Base-by-base conservation (phyloP, 2,888 invertebrate genomes). In the Aphidius colemani region DNA sequence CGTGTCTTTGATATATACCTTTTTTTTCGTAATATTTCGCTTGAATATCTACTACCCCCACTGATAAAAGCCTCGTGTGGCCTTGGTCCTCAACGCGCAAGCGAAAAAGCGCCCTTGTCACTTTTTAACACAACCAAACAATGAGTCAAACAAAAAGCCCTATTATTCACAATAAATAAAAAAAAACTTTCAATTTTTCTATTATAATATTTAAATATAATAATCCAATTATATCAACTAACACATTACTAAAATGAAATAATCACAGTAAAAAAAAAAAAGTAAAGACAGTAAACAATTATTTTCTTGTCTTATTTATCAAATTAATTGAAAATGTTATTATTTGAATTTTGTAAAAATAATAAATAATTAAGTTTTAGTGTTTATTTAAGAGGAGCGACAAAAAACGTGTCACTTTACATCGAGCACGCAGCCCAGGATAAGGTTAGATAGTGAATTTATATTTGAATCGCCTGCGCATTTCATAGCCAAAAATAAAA, bases 401-500 rank as follows among this genome's bases (percentile, higher is more conserved):
- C 67, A 65, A 65, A 63, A 63, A 70, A 68, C 67, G 70, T 67
- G 66, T 67, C 64, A 67, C 68, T 68, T 64, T 64, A 64, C 48
- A 65, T 59, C 67, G 66, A 68, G 65, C 67, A 70, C 69, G 67
- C 66, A 67, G 68, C 67, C 67, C 63, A 71, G 69, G 70, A 71
- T 71, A 70, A 75, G 73, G 72, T 74, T 72, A 67, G 69, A 66
- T 67, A 68, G 66, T 68, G 53, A 65, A 39, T 9, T 45, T 44
- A 11, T 44, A 39, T 44, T 45, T 7, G 13, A 50, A 41, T 48
- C 59, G 66, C 60, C 59, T 61, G 63, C 61, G 68, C 71, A 66
- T 46, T 64, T 71, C 3, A 64, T 72, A 70, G 73, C 73, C 72
- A 72, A 62, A 63, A 64, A 66, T 71, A 71, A 74, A 69, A 67